Evolutionary conservation across 2,113 vertebrate genomes (phyloP).

Genomic region (Triplophysa siluroides): DNA sequence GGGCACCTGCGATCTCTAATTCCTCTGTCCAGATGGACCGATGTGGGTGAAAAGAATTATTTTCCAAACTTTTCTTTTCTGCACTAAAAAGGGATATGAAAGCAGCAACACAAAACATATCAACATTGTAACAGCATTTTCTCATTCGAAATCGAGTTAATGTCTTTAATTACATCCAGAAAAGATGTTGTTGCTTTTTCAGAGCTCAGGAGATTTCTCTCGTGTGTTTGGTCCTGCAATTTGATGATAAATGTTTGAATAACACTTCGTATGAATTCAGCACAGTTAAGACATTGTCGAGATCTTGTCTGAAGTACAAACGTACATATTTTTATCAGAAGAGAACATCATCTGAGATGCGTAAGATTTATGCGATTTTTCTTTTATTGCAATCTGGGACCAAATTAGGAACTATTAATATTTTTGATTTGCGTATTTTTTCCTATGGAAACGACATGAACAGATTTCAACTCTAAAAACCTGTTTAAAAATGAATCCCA

Average conservation of each 20-base stretch:
- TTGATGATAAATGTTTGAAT: too few species aligned
- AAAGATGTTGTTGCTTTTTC: neutral
- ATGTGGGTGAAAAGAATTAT: neutral
- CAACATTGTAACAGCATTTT: neutral
- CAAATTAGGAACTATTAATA: neutral
- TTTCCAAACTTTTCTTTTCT: neutral
- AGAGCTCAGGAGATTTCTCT: neutral
- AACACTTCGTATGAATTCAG: too few species aligned
- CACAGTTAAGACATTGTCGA: too few species aligned
- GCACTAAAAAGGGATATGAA: neutral
- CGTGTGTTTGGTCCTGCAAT: too few species aligned
- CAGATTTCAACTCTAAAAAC: neutral
- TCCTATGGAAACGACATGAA: conserved; percentile 21
- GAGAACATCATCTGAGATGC: too few species aligned
- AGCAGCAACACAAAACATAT: neutral
- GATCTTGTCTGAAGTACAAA: too few species aligned
- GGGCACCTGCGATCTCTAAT: neutral
- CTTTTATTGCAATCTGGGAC: too few species aligned
- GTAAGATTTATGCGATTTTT: too few species aligned
- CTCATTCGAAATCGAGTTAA: neutral
- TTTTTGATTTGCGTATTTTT: neutral
- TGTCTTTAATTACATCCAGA: neutral
- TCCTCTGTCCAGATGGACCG: conserved; percentile 17
- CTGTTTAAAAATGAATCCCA: conserved; percentile 47
- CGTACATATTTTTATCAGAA: too few species aligned